Percentiles rank a stretch among this genome's conserved stretches.
Evolutionary conservation across 2,888 invertebrate genomes (phyloP).

Genomic region (Tiliacea citrago): DNA sequence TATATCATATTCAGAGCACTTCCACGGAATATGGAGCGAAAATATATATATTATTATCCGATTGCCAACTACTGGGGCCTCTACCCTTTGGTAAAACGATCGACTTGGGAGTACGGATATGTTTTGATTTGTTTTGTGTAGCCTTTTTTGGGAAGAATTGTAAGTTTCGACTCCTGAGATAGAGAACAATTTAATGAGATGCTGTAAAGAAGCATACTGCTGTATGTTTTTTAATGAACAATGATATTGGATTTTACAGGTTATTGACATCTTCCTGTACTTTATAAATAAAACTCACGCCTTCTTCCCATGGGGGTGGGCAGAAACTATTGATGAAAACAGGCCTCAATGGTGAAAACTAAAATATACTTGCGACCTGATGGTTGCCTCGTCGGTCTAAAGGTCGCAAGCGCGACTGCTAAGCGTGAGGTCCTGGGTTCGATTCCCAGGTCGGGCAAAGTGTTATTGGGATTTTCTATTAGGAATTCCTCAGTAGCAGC

Average conservation of each 20-base stretch:
- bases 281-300: no score
- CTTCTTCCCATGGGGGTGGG: no score
- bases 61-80: constrained; percentile 77
- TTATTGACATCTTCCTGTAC: background rate
- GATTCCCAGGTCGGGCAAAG: no score
- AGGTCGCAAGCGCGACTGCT: no score
- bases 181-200: background rate
- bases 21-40: constrained; percentile 74
- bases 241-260: background rate
- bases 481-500: no score
- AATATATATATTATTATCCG: constrained; percentile 88
- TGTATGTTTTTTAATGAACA: background rate
- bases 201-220: background rate
- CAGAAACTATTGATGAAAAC: no score
- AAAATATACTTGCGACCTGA: no score
- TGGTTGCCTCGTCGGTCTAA: no score
- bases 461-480: no score
- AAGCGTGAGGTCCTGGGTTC: no score
- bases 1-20: constrained; percentile 80
- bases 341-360: constrained; percentile 4
- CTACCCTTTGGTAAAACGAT: constrained; percentile 82
- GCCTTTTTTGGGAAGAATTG: constrained; percentile 30
- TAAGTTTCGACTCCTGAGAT: background rate
- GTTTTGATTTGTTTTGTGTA: constrained; percentile 79
- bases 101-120: constrained; percentile 80